Percentiles rank a stretch among this genome's conserved stretches.
Evolutionary conservation across 2,797 vertebrate species (phyloP).

Genomic region (Paguma larvata): DNA sequence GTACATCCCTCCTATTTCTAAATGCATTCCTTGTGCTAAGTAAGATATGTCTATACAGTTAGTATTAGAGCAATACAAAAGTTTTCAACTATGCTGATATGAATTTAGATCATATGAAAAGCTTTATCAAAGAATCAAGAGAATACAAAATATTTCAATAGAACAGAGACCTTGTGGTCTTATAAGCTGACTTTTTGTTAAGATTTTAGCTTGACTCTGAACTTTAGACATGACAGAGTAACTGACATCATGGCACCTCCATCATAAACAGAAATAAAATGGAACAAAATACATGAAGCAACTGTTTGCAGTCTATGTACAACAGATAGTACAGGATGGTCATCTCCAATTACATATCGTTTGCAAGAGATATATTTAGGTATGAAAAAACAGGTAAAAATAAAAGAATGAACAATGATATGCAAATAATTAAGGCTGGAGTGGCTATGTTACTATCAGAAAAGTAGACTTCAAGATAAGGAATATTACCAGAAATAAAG

Average conservation of each 20-base stretch:
- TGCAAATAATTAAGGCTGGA: neutral
- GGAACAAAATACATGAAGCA: neutral
- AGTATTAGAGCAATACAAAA: neutral
- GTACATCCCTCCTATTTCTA: neutral
- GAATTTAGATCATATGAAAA: neutral
- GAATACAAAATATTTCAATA: neutral
- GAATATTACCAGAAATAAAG: neutral
- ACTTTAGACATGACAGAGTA: neutral
- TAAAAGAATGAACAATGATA: neutral
- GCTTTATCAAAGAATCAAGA: neutral
- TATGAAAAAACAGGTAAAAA: neutral
- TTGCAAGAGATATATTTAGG: neutral
- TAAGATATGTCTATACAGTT: neutral
- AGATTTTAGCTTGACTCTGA: neutral
- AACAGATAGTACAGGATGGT: neutral
- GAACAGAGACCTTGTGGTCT: neutral
- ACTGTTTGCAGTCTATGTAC: neutral
- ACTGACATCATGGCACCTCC: neutral
- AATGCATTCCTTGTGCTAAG: neutral
- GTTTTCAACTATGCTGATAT: neutral
- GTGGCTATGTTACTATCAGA: neutral
- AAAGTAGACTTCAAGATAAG: neutral
- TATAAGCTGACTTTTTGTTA: neutral
- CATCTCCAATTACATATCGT: neutral
- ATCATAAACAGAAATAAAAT: neutral